Conservation (phyloP, 1,140 invertebrate genomes). For the Diploscapter pachys region DNA sequence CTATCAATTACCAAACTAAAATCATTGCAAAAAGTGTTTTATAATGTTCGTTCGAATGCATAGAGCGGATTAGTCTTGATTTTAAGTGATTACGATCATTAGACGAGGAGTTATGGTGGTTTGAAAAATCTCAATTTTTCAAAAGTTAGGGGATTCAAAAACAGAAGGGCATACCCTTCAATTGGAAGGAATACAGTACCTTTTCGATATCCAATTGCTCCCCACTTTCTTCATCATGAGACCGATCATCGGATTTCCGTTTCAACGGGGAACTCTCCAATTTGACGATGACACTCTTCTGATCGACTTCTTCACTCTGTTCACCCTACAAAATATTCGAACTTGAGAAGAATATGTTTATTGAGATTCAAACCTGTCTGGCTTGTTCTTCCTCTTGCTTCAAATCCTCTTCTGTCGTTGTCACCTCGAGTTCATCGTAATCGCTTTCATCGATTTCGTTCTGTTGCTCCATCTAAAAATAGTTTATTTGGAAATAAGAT, state of each 20-base stretch:
- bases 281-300: neutral
- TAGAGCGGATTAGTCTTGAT: no score
- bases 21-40: no score
- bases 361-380: neutral
- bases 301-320: constrained; percentile 14
- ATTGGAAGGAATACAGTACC: neutral
- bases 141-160: no score
- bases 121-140: no score
- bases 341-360: constrained; percentile 9
- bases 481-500: neutral
- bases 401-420: constrained; percentile 27
- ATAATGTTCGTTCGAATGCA: no score
- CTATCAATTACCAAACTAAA: no score
- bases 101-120: no score
- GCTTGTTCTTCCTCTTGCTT: constrained; percentile 25
- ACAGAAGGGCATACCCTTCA: no score
- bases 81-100: no score
- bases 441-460: neutral
- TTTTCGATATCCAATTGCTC: constrained; percentile 6
- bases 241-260: constrained; percentile 10
- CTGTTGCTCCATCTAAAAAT: neutral
- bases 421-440: constrained; percentile 27
- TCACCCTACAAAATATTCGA: constrained; percentile 13
- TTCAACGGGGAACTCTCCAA: constrained; percentile 9
- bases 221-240: constrained; percentile 17